Percentiles rank a stretch among this genome's conserved stretches.
These are phyloP conservation scores for Astyanax mexicanus DNA, from an alignment of 2,797 vertebrate species.

Conservation along the genomic window DNA sequence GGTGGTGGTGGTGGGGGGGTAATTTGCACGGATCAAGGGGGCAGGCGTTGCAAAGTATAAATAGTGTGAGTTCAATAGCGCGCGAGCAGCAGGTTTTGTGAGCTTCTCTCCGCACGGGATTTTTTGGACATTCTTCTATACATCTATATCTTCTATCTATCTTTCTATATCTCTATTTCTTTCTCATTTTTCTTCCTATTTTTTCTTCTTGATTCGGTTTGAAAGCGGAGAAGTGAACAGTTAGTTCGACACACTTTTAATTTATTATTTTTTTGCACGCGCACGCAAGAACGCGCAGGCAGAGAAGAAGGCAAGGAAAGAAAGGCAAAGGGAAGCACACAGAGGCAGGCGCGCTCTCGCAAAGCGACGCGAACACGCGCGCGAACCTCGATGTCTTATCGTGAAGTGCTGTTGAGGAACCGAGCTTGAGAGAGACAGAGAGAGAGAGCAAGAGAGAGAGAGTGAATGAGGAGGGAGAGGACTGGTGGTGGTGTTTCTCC, in stretches of 20 bases:
- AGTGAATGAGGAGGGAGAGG: conserved; percentile 11
- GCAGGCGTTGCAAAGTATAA: conserved; percentile 97
- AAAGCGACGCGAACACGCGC: too few relatives aligned
- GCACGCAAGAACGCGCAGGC: not conserved
- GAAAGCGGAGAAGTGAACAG: conserved; percentile 26
- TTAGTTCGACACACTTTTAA: not conserved
- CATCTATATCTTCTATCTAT: too few relatives aligned
- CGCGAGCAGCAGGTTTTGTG: conserved; percentile 87
- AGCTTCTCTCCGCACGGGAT: conserved; percentile 76
- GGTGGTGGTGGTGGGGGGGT: conserved; percentile 93
- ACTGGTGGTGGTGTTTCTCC: conserved; percentile 19
- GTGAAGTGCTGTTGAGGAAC: conserved; percentile 77
- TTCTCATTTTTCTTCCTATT: not conserved
- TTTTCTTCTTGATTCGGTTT: not conserved
- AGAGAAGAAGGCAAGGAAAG: too few relatives aligned
- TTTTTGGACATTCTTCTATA: not conserved
- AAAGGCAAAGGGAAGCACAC: too few relatives aligned
- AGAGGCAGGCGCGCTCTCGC: not conserved
- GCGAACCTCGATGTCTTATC: conserved; percentile 88
- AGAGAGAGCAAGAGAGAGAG: not conserved
- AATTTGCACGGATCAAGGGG: conserved; percentile 94
- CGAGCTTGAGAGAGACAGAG: conserved; percentile 64
- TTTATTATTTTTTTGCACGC: conserved; percentile 48
- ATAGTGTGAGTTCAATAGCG: conserved; percentile 96
- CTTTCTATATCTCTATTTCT: not conserved